phyloP scores from a whole-genome alignment of 2,888 invertebrate genomes.

The Nyleta sp. region DNA sequence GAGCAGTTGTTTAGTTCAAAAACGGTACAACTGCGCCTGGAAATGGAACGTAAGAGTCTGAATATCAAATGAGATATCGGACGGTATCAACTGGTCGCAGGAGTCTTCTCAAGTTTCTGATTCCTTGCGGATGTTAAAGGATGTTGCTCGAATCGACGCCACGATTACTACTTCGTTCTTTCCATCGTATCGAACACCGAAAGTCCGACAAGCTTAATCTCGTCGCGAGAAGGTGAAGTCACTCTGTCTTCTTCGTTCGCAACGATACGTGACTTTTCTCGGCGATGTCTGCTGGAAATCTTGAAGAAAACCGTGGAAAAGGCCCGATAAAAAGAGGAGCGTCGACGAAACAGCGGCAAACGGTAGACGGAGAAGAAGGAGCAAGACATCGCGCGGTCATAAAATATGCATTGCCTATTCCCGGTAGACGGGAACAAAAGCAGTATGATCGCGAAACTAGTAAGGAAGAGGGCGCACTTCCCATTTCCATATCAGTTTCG shows the following conservation, averaged over 20 bases:
- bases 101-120: conserved; percentile 39
- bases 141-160: conserved; percentile 57
- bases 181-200: conserved; percentile 46
- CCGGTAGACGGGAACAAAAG: conserved; percentile 72
- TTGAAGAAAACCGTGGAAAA: conserved; percentile 58
- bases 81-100: conserved; percentile 55
- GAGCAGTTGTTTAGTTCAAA: conserved; percentile 43
- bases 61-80: conserved; percentile 64
- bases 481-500: conserved; percentile 75
- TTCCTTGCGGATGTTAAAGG: conserved; percentile 48
- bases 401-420: conserved; percentile 79
- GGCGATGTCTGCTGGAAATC: conserved; percentile 50
- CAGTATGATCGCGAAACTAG: conserved; percentile 70
- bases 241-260: conserved; percentile 52
- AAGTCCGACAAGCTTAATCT: conserved; percentile 66
- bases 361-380: conserved; percentile 32
- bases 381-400: conserved; percentile 71
- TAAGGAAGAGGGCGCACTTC: conserved; percentile 66
- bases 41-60: conserved; percentile 49
- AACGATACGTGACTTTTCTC: conserved; percentile 64
- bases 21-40: conserved; percentile 28
- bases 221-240: conserved; percentile 62
- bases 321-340: conserved; percentile 51
- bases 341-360: conserved; percentile 34
- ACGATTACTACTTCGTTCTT: conserved; percentile 64